Conservation (phyloP, 35 echinoderm and acorn worm genomes). For the Eucidaris tribuloides region DNA sequence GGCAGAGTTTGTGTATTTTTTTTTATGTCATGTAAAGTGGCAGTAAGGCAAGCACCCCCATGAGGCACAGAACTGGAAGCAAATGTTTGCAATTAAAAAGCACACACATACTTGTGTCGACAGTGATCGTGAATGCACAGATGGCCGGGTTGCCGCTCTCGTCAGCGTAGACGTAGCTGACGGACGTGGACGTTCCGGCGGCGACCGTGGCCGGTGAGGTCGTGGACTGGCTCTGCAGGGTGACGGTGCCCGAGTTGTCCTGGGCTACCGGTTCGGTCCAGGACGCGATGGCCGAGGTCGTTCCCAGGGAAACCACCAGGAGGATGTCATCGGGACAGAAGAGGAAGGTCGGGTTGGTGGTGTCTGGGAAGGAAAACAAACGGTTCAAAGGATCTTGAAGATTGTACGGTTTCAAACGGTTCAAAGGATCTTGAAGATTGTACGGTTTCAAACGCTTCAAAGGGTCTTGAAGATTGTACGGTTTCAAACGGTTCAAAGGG, state of each 20-base stretch:
- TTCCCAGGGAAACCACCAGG: constrained; percentile 36
- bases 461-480: no score
- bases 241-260: constrained; percentile 50
- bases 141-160: background rate
- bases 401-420: no score
- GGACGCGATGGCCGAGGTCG: background rate
- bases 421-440: no score
- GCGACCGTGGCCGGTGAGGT: constrained; percentile 21
- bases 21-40: no score
- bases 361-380: constrained; percentile 13
- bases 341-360: constrained; percentile 31
- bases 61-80: no score
- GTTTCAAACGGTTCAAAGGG: no score
- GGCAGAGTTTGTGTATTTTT: no score
- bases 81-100: no score
- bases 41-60: no score
- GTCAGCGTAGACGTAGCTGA: constrained; percentile 34
- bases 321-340: constrained; percentile 32
- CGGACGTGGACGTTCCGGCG: background rate
- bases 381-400: background rate
- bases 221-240: constrained; percentile 1
- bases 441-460: no score
- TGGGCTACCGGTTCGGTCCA: constrained; percentile 51
- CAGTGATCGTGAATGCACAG: constrained; percentile 43
- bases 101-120: constrained; percentile 22